Conservation (phyloP, 2,113 vertebrate species). For the Verasper variegatus region DNA sequence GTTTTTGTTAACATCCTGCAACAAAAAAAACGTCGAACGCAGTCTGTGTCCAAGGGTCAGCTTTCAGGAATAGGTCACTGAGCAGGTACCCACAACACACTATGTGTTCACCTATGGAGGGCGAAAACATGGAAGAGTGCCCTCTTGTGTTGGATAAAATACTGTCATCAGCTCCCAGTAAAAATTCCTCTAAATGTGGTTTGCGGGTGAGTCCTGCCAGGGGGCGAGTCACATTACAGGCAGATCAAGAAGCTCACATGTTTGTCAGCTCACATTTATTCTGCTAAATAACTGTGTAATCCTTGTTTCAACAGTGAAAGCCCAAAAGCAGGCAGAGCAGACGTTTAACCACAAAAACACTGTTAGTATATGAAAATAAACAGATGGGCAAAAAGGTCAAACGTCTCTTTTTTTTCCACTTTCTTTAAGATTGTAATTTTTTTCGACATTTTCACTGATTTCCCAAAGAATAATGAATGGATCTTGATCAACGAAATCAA, state of each 20-base stretch:
- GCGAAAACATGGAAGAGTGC: conserved; percentile 14
- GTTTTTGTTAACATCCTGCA: conserved; percentile 32
- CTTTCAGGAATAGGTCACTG: conserved; percentile 47
- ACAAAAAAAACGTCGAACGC: conserved; percentile 20
- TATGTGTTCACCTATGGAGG: neutral
- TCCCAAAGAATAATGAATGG: no score
- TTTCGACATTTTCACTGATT: no score
- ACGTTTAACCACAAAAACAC: neutral
- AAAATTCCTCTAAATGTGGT: neutral
- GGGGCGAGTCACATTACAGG: neutral
- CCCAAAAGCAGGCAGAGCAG: no score
- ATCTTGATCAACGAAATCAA: no score
- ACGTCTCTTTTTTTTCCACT: neutral
- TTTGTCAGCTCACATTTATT: neutral
- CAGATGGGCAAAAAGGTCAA: neutral
- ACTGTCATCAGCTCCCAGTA: neutral
- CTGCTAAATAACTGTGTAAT: conserved; percentile 19
- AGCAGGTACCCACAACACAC: conserved; percentile 20
- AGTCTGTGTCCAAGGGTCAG: conserved; percentile 11
- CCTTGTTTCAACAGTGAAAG: neutral
- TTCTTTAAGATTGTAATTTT: no score
- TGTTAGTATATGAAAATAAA: conserved; percentile 1
- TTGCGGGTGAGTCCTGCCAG: neutral
- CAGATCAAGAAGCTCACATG: neutral
- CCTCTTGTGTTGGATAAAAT: conserved; percentile 59